Evolutionary conservation across 2,113 vertebrate genomes (phyloP), one percentile per base, ranked within the genome.

Genomic region (Xiphophorus maculatus): DNA sequence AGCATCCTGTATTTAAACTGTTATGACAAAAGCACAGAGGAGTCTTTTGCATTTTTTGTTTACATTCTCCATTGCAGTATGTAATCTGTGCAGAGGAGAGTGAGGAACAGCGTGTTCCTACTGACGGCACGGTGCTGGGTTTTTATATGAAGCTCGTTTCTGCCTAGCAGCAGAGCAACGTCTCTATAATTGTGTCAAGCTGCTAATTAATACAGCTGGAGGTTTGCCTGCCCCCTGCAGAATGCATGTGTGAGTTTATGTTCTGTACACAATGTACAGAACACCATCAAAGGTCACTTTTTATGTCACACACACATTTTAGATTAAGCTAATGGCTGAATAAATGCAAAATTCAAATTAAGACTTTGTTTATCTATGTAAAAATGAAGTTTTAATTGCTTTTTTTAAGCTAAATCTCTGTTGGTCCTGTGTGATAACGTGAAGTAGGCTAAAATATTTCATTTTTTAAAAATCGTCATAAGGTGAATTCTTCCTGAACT

Each of bases 81-180:
- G 69, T 58, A n/a, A 58, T 69, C 29, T 17, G 76, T 2, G 30
- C 58, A 60, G 77, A 70, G 61, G 48, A 67, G 81, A 58, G n/a
- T 69, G 72, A 76, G 84, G 86, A 88, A 90, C 88, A 83, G 4
- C 44, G 72, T 88, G 90, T 91, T 82, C 88, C 77, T 85, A 71
- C 80, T 80, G 77, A 79, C 83, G 83, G 82, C 67, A 65, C 30
- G 68, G 60, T 80, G 84, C 71, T 76, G 78, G 81, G 69, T 17
- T 86, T 88, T 91, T 89, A 90, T 81, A 80, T 83, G 88, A 89
- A 82, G 71, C 84, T 83, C 66, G 14, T 69, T 85, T 88, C 76
- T 86, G 74, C 74, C 80, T 84, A 77, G 87, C 78, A 90, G 87
- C 85, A 88, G 78, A 86, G 79, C 81, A 80, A 62, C 78, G 76